Evolutionary conservation across 2,797 vertebrate genomes (phyloP).

Genomic region (Hemibagrus guttatus): DNA sequence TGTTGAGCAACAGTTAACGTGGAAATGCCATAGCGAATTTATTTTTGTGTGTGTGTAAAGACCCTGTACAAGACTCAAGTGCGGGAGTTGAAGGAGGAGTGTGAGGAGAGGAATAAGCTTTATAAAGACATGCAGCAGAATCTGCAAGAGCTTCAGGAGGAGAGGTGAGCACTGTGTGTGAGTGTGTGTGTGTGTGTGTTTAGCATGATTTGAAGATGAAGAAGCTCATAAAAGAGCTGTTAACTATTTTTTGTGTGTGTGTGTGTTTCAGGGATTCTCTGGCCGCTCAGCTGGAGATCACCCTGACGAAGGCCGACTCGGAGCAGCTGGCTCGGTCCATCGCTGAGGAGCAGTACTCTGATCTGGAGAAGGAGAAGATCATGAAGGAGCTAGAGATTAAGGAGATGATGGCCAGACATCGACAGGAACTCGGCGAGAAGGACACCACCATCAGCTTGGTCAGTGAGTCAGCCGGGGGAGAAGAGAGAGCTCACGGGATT

Average conservation of each 20-base stretch:
- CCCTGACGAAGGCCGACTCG: conserved; percentile 93
- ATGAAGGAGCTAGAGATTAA: conserved; percentile 99
- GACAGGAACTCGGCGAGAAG: conserved; percentile 92
- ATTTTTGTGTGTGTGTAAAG: conserved; percentile 63
- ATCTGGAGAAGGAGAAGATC: conserved; percentile 97
- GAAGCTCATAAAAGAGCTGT: neutral
- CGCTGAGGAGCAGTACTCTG: conserved; percentile 94
- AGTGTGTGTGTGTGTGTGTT: conserved; percentile 6
- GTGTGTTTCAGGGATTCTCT: conserved; percentile 83
- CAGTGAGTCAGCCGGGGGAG: conserved; percentile 60
- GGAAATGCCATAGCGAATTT: neutral
- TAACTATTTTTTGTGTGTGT: neutral
- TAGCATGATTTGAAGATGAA: neutral
- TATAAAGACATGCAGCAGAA: conserved; percentile 86
- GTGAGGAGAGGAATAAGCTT: conserved; percentile 88
- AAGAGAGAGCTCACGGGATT: neutral
- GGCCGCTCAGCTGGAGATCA: conserved; percentile 88
- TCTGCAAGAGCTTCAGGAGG: conserved; percentile 87
- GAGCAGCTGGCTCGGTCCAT: conserved; percentile 96
- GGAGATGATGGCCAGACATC: conserved; percentile 95
- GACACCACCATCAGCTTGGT: conserved; percentile 93
- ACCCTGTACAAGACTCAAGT: conserved; percentile 97
- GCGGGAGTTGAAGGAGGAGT: conserved; percentile 93
- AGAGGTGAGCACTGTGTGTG: conserved; percentile 79
- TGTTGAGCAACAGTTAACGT: neutral